These are phyloP conservation scores for Phaetusa simplex DNA, from an alignment of 2,113 vertebrate species.

Conservation along the genomic window DNA sequence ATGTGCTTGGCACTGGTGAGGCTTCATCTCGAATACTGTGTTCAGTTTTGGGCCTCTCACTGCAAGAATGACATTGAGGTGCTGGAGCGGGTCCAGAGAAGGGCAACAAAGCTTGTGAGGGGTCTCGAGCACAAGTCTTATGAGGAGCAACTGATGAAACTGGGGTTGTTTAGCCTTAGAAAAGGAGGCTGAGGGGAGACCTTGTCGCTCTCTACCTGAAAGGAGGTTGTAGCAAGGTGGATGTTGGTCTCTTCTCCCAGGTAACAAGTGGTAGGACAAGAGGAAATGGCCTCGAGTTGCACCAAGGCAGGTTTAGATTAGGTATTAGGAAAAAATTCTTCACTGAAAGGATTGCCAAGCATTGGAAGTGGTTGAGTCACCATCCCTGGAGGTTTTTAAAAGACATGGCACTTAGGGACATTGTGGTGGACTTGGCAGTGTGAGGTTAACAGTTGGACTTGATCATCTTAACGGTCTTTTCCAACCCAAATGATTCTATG, in stretches of 20 bases:
- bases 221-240: not conserved
- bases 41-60: not conserved
- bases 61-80: not conserved
- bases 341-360: not conserved
- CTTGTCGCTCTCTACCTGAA: not conserved
- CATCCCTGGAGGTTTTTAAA: not conserved
- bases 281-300: not conserved
- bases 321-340: not conserved
- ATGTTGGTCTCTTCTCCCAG: not conserved
- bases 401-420: not conserved
- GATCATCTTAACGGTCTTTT: not conserved
- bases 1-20: not conserved
- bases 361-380: not conserved
- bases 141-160: not conserved
- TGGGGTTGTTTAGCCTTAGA: not conserved
- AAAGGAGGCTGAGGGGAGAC: not conserved
- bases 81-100: not conserved
- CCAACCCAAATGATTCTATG: not conserved
- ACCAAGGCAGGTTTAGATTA: not conserved
- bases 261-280: not conserved
- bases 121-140: not conserved
- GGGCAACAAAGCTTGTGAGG: not conserved
- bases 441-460: not conserved
- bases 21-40: not conserved
- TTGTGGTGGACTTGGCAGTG: not conserved